A percentile compares a stretch with the other conserved stretches of the same genome.
Evolutionary conservation across 2,113 vertebrate genomes (phyloP).

Genomic region (Gallinago paraguaiae): DNA sequence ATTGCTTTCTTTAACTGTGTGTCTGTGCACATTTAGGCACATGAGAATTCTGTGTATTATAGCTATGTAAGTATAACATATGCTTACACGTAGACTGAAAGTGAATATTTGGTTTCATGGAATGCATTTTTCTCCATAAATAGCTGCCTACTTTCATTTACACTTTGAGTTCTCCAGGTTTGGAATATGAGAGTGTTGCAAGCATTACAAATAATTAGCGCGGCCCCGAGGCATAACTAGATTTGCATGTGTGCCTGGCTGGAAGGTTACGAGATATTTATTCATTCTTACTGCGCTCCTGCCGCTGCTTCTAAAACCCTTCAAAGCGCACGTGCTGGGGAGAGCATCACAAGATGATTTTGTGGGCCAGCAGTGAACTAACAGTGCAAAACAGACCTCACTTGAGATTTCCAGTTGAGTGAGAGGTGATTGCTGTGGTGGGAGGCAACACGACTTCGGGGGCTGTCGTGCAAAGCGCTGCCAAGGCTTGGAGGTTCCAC

Average conservation of each 20-base stretch:
- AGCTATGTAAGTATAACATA: background rate
- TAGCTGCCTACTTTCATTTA: background rate
- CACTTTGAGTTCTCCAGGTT: background rate
- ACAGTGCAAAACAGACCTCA: background rate
- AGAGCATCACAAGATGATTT: background rate
- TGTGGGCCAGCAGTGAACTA: background rate
- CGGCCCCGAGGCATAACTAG: background rate
- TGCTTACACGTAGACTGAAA: background rate
- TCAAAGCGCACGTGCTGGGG: background rate
- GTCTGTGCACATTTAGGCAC: background rate
- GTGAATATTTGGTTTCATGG: background rate
- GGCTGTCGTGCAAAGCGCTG: background rate
- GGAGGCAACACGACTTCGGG: background rate
- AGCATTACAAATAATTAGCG: background rate
- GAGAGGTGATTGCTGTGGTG: accelerated
- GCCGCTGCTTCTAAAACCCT: background rate
- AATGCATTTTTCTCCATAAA: background rate
- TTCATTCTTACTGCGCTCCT: background rate
- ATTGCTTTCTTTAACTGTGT: background rate
- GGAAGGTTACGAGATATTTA: background rate
- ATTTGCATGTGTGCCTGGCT: background rate
- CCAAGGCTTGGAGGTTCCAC: background rate
- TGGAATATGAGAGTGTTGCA: background rate
- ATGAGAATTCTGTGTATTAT: background rate
- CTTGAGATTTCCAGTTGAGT: background rate